Evolutionary conservation across 2,888 invertebrate species (phyloP).

Genomic region (Doris montereyensis): DNA sequence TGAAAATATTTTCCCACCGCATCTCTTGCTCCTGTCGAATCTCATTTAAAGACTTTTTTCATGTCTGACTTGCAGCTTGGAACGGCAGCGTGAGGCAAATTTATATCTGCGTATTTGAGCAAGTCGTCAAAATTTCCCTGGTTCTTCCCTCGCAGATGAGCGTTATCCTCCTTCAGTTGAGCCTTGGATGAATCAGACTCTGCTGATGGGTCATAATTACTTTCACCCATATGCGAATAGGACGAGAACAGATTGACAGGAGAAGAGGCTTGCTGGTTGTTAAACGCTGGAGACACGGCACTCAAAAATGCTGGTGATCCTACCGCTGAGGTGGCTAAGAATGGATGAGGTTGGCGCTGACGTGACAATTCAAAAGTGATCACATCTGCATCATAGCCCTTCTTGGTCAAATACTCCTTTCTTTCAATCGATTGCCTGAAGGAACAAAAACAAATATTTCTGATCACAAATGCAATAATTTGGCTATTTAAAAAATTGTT

Average conservation of each 20-base stretch:
- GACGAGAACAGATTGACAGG: slow-evolving; percentile 22
- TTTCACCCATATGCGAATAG: neutral
- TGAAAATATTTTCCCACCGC: neutral
- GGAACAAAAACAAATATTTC: slow-evolving; percentile 22
- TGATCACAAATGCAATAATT: neutral
- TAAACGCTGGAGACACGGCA: slow-evolving; percentile 32
- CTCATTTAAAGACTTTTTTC: slow-evolving; percentile 48
- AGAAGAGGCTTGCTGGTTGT: slow-evolving; percentile 18
- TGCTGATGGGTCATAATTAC: slow-evolving; percentile 2
- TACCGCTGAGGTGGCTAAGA: slow-evolving; percentile 27
- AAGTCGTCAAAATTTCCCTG: slow-evolving; percentile 39
- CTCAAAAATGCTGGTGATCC: slow-evolving; percentile 37
- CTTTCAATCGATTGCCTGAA: slow-evolving; percentile 59
- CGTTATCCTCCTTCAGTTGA: slow-evolving; percentile 1
- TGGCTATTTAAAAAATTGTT: neutral
- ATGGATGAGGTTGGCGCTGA: slow-evolving; percentile 37
- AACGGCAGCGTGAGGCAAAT: slow-evolving; percentile 16
- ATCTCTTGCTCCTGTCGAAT: slow-evolving; percentile 45
- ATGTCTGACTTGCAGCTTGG: slow-evolving; percentile 29
- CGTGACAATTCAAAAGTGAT: slow-evolving; percentile 35
- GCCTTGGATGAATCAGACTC: slow-evolving; percentile 2
- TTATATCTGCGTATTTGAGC: slow-evolving; percentile 44
- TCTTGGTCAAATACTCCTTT: slow-evolving; percentile 50
- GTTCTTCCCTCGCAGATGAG: slow-evolving; percentile 15
- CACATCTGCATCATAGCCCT: slow-evolving; percentile 46